Base-by-base conservation (phyloP, 2,888 invertebrate species). In the Tineola bisselliella region DNA sequence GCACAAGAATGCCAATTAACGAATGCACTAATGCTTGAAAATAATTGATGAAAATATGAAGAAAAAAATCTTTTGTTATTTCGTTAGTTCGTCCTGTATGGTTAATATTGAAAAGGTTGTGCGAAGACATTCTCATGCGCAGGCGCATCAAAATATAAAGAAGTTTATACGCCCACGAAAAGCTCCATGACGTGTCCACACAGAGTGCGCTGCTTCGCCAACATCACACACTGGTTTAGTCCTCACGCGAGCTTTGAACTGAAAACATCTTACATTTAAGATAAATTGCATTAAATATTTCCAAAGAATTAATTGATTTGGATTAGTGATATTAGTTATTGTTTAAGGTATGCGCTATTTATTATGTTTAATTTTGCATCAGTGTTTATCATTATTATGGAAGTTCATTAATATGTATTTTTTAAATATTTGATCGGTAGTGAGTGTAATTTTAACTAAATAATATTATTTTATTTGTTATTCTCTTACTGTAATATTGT, bases 161-260 rank as follows among this genome's bases (percentile, higher is more conserved):
- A 67, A 66, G 64, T 64, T 62, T 44, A 60, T 19, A 67, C 76
- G 74, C 84, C 84, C 77, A 83, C 86, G 78, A 83, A 71, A 76
- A 77, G 76, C 74, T 77, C 67, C 78, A 66, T 68, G 30, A 18
- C 52, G 30, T 43, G 60, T 15, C 44, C 43, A 73, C 77, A 78
- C 78, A 81, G 79, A 81, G 79, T 76, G 69, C 70, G 70, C 66
- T 70, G 74, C 74, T 63, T 54, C 58, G 31, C 58, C 25, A 12
- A 69, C 69, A 66, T 64, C 66, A 65, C 66, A 65, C 64, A 19
- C n/a, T 62, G 67, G 65, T 66, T 79, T 84, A 87, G 86, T 87
- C 68, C 73, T 74, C 72, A 71, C 74, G 77, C 71, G 76, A 81
- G 73, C 82, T 79, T 76, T 70, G 70, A 64, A 68, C 69, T 68